A percentile compares a stretch with the other conserved stretches of the same genome.
Conservation (phyloP, 1,140 invertebrate species). For the Caenorhabditis inopinata region DNA sequence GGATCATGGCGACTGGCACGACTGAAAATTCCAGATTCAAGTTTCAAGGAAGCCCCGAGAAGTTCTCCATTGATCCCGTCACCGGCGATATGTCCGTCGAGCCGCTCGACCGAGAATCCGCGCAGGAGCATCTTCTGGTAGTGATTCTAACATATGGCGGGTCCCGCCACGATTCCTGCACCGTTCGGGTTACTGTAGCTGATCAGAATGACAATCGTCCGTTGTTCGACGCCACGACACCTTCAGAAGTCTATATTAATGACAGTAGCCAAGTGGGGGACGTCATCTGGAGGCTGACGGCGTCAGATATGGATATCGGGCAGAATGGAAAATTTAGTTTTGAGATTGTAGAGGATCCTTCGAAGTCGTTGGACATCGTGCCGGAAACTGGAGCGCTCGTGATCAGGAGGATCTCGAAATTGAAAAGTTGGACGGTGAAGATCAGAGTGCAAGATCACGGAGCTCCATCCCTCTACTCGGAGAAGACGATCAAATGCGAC, state of each 20-base stretch:
- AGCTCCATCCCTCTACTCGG: not conserved
- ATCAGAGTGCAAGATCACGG: not conserved
- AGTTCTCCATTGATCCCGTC: slow-evolving; percentile 75
- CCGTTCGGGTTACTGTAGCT: slow-evolving; percentile 78
- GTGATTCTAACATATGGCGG: slow-evolving; percentile 79
- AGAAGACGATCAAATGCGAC: not conserved
- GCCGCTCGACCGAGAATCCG: slow-evolving; percentile 78
- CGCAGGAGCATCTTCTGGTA: slow-evolving; percentile 76
- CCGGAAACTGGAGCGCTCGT: slow-evolving; percentile 31
- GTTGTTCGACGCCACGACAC: slow-evolving; percentile 70
- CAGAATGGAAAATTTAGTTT: slow-evolving; percentile 80
- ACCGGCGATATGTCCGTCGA: slow-evolving; percentile 76
- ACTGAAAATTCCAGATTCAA: slow-evolving; percentile 15
- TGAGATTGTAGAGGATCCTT: slow-evolving; percentile 39
- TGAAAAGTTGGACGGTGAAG: not conserved
- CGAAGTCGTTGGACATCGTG: slow-evolving; percentile 26
- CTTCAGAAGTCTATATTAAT: not conserved
- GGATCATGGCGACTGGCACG: slow-evolving; percentile 41
- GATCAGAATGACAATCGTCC: slow-evolving; percentile 89
- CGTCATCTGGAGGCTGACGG: slow-evolving; percentile 77
- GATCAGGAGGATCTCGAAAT: not conserved
- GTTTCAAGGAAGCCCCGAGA: slow-evolving; percentile 22
- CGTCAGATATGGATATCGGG: slow-evolving; percentile 84
- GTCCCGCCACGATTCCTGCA: slow-evolving; percentile 74
- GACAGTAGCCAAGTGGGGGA: slow-evolving; percentile 69